phyloP scores from a whole-genome alignment of 92 coral and sea anemone species.

The Diadumene lineata region DNA sequence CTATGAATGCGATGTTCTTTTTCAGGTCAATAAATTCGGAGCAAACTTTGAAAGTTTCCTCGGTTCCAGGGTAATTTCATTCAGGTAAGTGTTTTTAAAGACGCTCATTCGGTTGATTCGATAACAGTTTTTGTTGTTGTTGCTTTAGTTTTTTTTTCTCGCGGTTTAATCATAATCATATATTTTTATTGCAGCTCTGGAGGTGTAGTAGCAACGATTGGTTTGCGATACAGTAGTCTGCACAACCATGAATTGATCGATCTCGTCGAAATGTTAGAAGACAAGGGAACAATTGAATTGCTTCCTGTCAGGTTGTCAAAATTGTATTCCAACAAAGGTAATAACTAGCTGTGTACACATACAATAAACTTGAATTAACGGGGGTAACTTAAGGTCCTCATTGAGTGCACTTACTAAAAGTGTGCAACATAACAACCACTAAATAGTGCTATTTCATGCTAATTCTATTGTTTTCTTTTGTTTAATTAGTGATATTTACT shows the following conservation, averaged over 20 bases:
- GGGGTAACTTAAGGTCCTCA: not conserved
- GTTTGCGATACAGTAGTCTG: not conserved
- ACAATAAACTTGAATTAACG: not conserved
- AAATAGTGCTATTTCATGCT: too few species aligned
- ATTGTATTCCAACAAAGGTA: conserved; percentile 12
- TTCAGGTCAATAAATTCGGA: not conserved
- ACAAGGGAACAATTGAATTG: not conserved
- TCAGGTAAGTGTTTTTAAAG: not conserved
- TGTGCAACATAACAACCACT: too few species aligned
- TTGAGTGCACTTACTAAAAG: too few species aligned
- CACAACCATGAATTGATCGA: conserved; percentile 3
- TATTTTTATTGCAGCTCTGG: not conserved
- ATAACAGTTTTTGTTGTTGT: not conserved
- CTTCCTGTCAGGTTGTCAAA: not conserved
- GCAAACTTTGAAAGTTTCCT: not conserved
- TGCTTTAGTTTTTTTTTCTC: too few species aligned
- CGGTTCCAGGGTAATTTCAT: not conserved
- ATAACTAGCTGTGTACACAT: not conserved
- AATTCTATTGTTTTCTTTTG: too few species aligned
- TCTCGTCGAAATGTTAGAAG: conserved; percentile 12
- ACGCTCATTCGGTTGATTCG: not conserved
- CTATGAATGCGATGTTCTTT: not conserved
- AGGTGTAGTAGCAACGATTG: conserved; percentile 10
- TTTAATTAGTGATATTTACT: too few species aligned
- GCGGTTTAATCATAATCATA: too few species aligned